These are phyloP conservation scores for Solea solea DNA, from an alignment of 2,113 vertebrate species.

Conservation along the genomic window DNA sequence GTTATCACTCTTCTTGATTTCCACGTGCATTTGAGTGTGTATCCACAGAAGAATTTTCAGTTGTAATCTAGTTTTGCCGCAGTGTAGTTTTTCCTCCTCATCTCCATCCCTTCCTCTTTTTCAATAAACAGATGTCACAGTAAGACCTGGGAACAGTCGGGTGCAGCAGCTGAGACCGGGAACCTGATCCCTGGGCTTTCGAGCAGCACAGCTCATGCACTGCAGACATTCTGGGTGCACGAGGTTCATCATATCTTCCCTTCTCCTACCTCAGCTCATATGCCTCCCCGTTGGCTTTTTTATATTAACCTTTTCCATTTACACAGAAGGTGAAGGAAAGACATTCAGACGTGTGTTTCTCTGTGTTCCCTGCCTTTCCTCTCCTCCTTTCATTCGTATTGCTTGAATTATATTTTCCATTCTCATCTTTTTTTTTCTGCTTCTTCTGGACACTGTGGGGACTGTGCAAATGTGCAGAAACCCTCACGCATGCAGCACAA, in stretches of 20 bases:
- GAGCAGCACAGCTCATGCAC: slow-evolving; percentile 63
- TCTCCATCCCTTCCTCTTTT: slow-evolving; percentile 23
- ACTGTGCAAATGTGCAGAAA: neutral
- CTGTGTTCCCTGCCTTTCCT: neutral
- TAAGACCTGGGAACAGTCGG: slow-evolving; percentile 54
- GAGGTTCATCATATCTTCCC: slow-evolving; percentile 45
- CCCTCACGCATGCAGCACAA: neutral
- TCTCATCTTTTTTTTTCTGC: neutral
- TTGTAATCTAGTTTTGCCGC: slow-evolving; percentile 15
- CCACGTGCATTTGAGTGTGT: neutral
- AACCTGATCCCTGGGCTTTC: slow-evolving; percentile 76
- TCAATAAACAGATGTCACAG: slow-evolving; percentile 61
- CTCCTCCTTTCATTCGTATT: neutral
- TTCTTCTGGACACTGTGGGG: neutral
- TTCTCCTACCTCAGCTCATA: slow-evolving; percentile 31
- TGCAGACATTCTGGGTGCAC: slow-evolving; percentile 70
- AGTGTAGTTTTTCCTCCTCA: neutral
- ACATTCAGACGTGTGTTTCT: neutral
- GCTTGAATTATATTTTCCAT: neutral
- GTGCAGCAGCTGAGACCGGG: slow-evolving; percentile 73
- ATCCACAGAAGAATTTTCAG: neutral
- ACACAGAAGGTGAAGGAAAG: slow-evolving; percentile 10
- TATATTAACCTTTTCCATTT: slow-evolving; percentile 35
- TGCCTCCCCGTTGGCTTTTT: slow-evolving; percentile 38
- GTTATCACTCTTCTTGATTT: neutral